phyloP scores from a whole-genome alignment of 2,113 vertebrate genomes.

The Loxodonta africana region DNA sequence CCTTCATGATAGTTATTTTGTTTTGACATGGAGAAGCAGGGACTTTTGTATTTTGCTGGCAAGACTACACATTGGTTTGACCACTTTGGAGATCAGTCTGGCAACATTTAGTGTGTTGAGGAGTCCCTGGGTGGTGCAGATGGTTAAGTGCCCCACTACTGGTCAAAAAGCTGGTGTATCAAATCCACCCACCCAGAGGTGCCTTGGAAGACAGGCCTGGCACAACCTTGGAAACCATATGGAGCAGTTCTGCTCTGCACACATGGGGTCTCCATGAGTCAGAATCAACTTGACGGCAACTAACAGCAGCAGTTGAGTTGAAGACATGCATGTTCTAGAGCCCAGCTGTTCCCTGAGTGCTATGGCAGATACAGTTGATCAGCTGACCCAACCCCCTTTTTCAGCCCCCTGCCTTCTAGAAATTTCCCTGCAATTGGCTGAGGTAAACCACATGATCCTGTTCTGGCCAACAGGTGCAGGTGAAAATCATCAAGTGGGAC shows the following conservation, averaged over 20 bases:
- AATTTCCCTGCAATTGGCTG: not conserved
- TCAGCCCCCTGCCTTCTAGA: not conserved
- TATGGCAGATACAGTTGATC: not conserved
- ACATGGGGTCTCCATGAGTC: too few species aligned
- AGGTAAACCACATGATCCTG: not conserved
- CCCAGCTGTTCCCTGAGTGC: not conserved
- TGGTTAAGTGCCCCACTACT: too few species aligned
- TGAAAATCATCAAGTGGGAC: not conserved
- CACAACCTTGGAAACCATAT: too few species aligned
- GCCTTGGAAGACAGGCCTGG: too few species aligned
- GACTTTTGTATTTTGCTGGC: not conserved
- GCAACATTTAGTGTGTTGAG: too few species aligned
- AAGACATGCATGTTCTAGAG: too few species aligned
- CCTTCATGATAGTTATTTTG: not conserved
- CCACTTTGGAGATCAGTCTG: not conserved
- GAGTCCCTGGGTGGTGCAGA: not conserved
- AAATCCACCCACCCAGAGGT: too few species aligned
- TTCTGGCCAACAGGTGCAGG: not conserved
- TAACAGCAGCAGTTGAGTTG: too few species aligned
- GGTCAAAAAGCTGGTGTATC: too few species aligned
- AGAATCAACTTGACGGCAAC: too few species aligned
- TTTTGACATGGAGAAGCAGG: conserved; percentile 1
- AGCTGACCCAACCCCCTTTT: not conserved
- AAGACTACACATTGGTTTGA: not conserved
- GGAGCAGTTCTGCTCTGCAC: too few species aligned